Conservation (phyloP, 2,113 vertebrate genomes). For the Monopterus albus region DNA sequence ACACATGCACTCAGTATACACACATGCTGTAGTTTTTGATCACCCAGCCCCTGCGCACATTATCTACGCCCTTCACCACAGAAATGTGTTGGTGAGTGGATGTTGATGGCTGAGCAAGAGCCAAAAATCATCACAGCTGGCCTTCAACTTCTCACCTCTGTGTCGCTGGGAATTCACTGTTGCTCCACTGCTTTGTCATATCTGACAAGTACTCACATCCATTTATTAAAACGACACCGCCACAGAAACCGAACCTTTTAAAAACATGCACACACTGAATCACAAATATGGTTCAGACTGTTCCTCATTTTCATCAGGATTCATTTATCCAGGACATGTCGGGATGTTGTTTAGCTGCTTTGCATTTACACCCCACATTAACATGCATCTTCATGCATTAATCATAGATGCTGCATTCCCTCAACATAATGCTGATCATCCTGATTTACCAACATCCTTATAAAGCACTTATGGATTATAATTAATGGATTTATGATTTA, state of each 20-base stretch:
- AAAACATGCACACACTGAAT: background rate
- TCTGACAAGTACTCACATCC: conserved; percentile 18
- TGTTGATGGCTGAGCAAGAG: conserved; percentile 57
- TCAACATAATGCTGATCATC: too few species aligned
- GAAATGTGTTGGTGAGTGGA: conserved; percentile 44
- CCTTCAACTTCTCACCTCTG: conserved; percentile 69
- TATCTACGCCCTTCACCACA: conserved; percentile 51
- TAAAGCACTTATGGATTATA: too few species aligned
- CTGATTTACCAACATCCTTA: too few species aligned
- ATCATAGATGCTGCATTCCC: conserved; percentile 9
- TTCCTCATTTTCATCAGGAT: conserved; percentile 8
- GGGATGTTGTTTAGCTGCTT: conserved; percentile 19
- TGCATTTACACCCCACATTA: conserved; percentile 37
- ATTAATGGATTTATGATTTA: too few species aligned
- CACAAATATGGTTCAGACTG: background rate
- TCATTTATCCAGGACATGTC: conserved; percentile 11
- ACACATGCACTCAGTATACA: conserved; percentile 29
- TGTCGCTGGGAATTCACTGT: conserved; percentile 42
- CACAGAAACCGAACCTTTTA: background rate
- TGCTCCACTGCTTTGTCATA: conserved; percentile 39
- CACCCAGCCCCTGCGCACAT: conserved; percentile 40
- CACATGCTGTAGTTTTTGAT: conserved; percentile 57
- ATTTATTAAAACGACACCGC: background rate
- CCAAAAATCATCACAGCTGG: conserved; percentile 57
- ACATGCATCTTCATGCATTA: conserved; percentile 44